Percentiles rank a stretch among this genome's conserved stretches.
Conservation (phyloP, 2,888 invertebrate species). For the Agriopis aurantiaria region DNA sequence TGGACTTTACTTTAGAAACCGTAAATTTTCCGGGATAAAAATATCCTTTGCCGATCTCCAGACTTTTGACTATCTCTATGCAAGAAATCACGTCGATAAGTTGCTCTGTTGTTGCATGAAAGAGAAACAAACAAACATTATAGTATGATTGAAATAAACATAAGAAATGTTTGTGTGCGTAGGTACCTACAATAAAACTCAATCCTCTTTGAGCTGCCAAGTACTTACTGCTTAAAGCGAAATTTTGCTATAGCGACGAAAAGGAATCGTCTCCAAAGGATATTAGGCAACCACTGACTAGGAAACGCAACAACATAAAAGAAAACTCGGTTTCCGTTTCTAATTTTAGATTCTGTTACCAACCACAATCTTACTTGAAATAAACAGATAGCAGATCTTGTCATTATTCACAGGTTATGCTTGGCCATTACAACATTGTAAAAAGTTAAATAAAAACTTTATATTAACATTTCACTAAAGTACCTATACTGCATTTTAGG, state of each 20-base stretch:
- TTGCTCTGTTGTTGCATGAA: no score
- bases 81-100: no score
- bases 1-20: no score
- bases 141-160: conserved; percentile 3
- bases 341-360: conserved; percentile 9
- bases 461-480: no score
- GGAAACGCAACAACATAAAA: conserved; percentile 17
- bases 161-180: conserved; percentile 4
- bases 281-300: conserved; percentile 22
- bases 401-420: background rate
- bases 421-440: background rate
- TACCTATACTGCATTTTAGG: no score
- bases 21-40: no score
- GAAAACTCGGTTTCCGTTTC: conserved; percentile 11
- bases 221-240: conserved; percentile 11
- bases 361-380: background rate
- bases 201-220: conserved; percentile 17
- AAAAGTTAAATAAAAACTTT: no score
- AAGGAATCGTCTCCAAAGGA: conserved; percentile 17
- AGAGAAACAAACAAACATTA: background rate
- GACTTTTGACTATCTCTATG: no score
- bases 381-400: background rate
- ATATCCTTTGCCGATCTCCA: no score
- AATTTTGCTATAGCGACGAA: conserved; percentile 10
- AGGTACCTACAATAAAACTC: conserved; percentile 7